Conservation (phyloP, 2,797 vertebrate species). For the Jordanella pulchra region DNA sequence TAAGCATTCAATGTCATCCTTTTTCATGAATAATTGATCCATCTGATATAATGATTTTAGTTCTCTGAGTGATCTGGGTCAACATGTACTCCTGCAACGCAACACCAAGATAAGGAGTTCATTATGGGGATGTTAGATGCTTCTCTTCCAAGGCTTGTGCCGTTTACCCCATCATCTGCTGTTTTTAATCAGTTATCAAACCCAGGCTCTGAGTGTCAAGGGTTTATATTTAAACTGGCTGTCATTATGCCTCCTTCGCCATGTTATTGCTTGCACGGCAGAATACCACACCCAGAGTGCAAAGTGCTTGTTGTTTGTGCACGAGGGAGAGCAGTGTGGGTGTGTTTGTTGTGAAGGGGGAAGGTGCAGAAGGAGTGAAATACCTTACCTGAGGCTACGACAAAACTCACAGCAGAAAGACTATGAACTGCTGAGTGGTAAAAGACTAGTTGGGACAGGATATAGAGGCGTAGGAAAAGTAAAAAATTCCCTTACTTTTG, state of each 20-base stretch:
- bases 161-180: constrained; percentile 30
- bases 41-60: constrained; percentile 61
- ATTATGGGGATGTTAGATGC: constrained; percentile 17
- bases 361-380: constrained; percentile 62
- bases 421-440: constrained; percentile 36
- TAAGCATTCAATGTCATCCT: constrained; percentile 44
- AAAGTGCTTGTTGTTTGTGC: constrained; percentile 47
- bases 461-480: neutral
- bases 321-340: constrained; percentile 38
- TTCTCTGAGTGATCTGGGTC: constrained; percentile 69
- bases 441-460: constrained; percentile 68
- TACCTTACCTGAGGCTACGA: constrained; percentile 67
- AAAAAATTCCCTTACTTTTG: neutral
- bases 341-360: constrained; percentile 15
- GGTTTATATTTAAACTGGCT: constrained; percentile 58
- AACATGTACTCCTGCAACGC: constrained; percentile 21
- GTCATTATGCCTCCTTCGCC: constrained; percentile 47
- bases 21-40: constrained; percentile 72
- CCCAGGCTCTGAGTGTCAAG: constrained; percentile 34
- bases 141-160: constrained; percentile 12
- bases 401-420: constrained; percentile 62
- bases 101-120: constrained; percentile 36
- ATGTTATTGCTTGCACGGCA: constrained; percentile 62
- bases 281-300: constrained; percentile 69
- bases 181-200: constrained; percentile 52